These are phyloP conservation scores for Rambutsinella grinnellia DNA, from an alignment of 2,888 invertebrate species.

Conservation along the genomic window DNA sequence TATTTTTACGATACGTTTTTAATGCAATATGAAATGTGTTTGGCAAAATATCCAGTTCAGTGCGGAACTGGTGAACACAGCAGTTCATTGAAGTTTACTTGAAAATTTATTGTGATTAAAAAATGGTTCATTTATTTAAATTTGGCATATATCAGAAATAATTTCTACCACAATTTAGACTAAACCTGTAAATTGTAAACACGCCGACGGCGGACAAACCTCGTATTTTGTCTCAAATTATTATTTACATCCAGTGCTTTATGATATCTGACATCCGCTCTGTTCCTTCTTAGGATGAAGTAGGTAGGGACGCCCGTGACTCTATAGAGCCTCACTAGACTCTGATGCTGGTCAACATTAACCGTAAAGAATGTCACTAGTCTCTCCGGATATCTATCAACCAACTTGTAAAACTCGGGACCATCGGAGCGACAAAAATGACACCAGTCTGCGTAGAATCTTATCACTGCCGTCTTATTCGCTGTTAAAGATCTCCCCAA, in stretches of 20 bases:
- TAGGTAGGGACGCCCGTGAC: slow-evolving; percentile 36
- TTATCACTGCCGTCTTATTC: slow-evolving; percentile 17
- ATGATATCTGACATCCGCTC: slow-evolving; percentile 9
- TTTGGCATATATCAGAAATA: too few relatives aligned
- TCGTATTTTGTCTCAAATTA: neutral
- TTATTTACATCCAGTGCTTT: slow-evolving; percentile 17
- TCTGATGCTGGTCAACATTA: slow-evolving; percentile 32
- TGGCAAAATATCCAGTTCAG: too few relatives aligned
- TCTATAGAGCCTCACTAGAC: slow-evolving; percentile 9
- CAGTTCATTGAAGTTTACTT: too few relatives aligned
- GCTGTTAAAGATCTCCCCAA: neutral
- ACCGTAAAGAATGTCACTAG: slow-evolving; percentile 13
- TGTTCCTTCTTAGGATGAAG: slow-evolving; percentile 12
- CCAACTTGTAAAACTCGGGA: slow-evolving; percentile 14
- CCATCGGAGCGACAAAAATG: slow-evolving; percentile 19
- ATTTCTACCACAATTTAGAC: neutral
- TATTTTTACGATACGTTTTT: too few relatives aligned
- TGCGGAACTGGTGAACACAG: too few relatives aligned
- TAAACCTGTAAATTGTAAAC: neutral
- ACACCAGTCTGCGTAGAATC: slow-evolving; percentile 42
- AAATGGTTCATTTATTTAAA: too few relatives aligned
- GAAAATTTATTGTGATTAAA: too few relatives aligned
- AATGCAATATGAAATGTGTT: too few relatives aligned
- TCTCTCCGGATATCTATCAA: slow-evolving; percentile 18
- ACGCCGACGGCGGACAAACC: neutral